Base-by-base conservation (phyloP, 2,113 vertebrate species). In the Sardina pilchardus region DNA sequence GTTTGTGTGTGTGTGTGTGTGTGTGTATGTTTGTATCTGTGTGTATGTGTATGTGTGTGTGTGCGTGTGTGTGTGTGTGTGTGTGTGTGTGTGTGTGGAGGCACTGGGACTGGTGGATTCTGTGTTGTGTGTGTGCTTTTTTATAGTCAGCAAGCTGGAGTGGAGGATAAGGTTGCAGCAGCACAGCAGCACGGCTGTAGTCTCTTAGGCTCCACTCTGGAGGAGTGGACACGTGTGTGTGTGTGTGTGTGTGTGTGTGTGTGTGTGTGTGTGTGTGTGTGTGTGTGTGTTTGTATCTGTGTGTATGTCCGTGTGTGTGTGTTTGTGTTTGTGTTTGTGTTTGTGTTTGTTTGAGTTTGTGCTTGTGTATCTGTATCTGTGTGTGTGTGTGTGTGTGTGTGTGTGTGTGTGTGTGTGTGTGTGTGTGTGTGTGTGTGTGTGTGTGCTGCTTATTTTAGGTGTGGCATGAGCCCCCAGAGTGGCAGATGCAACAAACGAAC, bases 351-450 rank as follows among this genome's bases (percentile, higher is more conserved):
- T 34, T 26, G 50, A 43, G 48, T 59, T 45, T 47, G 45, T 67
- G 59, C 17, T 14, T 21, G 81, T 84, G 47, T 36, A 36, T 12
- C 6, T 83, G 85, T 56, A 14, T 43, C 19, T 56, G 53, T 56
- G 53, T 56, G 53, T 56, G 44, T 78, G 44, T 83, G 63, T 56
- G 48, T 80, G 63, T 36, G 42, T 36, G 14, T 88, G 44, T 50
- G 44, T 81, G 80, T 87, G 43, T 87, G 75, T 78, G 83, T 89
- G 85, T 90, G 87, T 90, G 85, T 90, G 86, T 91, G 88, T 88
- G 88, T 88, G 88, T 87, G 88, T 84, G 89, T 90, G 91, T 88
- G 84, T 82, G 71, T 78, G 71, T 78, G 71, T 78, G 87, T 78
- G 71, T 63, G 56, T 59, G 42, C 71, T 36, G 26, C 71, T 34